phyloP scores from a whole-genome alignment of 2,888 invertebrate genomes.

The Xanthia togata region DNA sequence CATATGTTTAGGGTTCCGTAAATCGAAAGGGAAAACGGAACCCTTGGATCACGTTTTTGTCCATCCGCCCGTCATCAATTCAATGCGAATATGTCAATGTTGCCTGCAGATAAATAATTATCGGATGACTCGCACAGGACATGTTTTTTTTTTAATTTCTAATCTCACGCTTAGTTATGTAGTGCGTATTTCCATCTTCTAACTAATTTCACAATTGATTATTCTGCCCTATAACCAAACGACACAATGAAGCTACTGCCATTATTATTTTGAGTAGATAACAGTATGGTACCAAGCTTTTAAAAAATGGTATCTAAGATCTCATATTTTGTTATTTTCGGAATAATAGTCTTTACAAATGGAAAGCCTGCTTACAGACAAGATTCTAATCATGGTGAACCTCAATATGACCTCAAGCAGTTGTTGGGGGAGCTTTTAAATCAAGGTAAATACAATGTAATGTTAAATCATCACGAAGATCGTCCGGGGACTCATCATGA shows the following conservation, averaged over 20 bases:
- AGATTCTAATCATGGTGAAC: not conserved
- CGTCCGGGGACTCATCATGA: slow-evolving; percentile 48
- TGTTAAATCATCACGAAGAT: slow-evolving; percentile 57
- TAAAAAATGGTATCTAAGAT: slow-evolving; percentile 45
- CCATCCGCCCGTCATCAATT: not conserved
- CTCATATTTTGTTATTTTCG: slow-evolving; percentile 46
- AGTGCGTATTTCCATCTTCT: slow-evolving; percentile 23
- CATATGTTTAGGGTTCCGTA: not conserved
- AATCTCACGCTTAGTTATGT: slow-evolving; percentile 67
- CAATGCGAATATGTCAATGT: not conserved
- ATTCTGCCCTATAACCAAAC: slow-evolving; percentile 30
- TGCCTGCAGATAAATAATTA: slow-evolving; percentile 9
- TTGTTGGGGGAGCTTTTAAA: slow-evolving; percentile 34
- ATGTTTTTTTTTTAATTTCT: slow-evolving; percentile 27
- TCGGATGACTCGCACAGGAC: not conserved
- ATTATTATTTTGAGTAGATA: slow-evolving; percentile 47
- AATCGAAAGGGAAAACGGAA: not conserved
- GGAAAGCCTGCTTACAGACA: slow-evolving; percentile 29
- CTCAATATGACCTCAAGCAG: slow-evolving; percentile 33
- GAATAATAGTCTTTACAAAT: slow-evolving; percentile 40
- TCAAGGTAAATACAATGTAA: slow-evolving; percentile 55
- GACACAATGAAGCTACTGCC: slow-evolving; percentile 31
- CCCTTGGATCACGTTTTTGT: not conserved
- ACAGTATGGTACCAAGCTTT: slow-evolving; percentile 24
- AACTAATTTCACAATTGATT: slow-evolving; percentile 52